phyloP scores from a whole-genome alignment of 2,888 invertebrate species.

The Diloba caeruleocephala region DNA sequence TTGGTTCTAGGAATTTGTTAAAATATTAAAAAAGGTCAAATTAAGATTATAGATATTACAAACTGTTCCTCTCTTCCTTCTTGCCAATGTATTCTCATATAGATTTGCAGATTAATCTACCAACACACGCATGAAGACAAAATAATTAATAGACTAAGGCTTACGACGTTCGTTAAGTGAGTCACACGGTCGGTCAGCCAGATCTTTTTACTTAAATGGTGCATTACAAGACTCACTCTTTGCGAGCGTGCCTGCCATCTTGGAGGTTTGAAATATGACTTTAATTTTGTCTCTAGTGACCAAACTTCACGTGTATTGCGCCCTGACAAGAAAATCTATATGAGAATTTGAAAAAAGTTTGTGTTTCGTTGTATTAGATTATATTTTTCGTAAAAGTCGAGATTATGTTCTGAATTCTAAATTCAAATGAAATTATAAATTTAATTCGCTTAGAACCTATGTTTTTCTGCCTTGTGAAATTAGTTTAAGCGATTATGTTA shows the following conservation, averaged over 20 bases:
- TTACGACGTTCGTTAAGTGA: constrained; percentile 26
- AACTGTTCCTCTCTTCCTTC: no score
- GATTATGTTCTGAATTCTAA: constrained; percentile 24
- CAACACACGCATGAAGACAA: no score
- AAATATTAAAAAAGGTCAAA: no score
- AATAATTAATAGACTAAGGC: constrained; percentile 4
- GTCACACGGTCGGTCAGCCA: constrained; percentile 25
- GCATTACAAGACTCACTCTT: constrained; percentile 36
- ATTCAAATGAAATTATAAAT: constrained; percentile 21
- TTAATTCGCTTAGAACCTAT: constrained; percentile 9
- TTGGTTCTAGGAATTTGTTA: no score
- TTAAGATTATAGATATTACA: no score
- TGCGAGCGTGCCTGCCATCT: constrained; percentile 44
- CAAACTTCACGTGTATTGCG: constrained; percentile 55
- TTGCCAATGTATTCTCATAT: no score
- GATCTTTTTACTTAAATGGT: constrained; percentile 46
- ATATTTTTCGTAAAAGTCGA: constrained; percentile 13
- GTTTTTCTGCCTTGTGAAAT: constrained; percentile 16
- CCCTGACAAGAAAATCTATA: constrained; percentile 57
- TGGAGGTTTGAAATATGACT: constrained; percentile 61
- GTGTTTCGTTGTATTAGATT: constrained; percentile 1
- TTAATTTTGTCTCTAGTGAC: constrained; percentile 66
- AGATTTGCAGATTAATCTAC: no score
- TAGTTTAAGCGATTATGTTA: neutral
- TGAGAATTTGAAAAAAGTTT: constrained; percentile 58